Base-by-base conservation (phyloP, 1,140 invertebrate species). In the Theocolax elegans region DNA sequence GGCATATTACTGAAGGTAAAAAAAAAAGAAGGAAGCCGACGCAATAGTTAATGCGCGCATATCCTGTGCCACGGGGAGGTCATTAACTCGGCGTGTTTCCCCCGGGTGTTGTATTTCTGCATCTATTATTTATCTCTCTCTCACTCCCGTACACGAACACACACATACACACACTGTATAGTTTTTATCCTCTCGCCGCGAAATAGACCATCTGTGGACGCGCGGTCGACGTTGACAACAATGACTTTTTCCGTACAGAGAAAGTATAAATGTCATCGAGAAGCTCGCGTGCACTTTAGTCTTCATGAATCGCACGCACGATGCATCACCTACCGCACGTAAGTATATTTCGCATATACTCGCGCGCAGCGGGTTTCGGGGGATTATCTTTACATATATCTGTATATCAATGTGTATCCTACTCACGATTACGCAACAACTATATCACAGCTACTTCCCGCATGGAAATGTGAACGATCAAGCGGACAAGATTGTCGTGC, bases 221-320 rank as follows among this genome's bases (percentile, higher is more conserved):
- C 15, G n/a, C n/a, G n/a, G n/a, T n/a, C 23, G 8, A 12, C 35
- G 19, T 31, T 3, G 54, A 69, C 59, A n/a, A 70, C 67, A 74
- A 66, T 75, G 19, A 7, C 19, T 49, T 48, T 48, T 58, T 44
- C 54, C 63, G 23, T 54, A 71, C 19, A 40, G 78, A 78, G 80
- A 83, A 81, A 82, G 80, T 83, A 83, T 83, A 83, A 78, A 83
- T 83, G 81, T 80, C 78, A 74, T 77, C 66, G 75, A 64, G 42
- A 42, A 65, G 69, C 72, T 74, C 58, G 73, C 49, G 68, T 75
- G 75, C 72, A 76, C 76, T 75, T 83, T 82, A 83, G 81, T 83
- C 76, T 74, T 75, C 64, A 73, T 71, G 68, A 77, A 69, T 69
- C 71, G 65, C 68, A 81, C 67, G 74, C 78, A 83, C 76, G 78